Evolutionary conservation across 2,888 invertebrate genomes (phyloP), one percentile per base, ranked within the genome.

Genomic region (Crocallis elinguaria): DNA sequence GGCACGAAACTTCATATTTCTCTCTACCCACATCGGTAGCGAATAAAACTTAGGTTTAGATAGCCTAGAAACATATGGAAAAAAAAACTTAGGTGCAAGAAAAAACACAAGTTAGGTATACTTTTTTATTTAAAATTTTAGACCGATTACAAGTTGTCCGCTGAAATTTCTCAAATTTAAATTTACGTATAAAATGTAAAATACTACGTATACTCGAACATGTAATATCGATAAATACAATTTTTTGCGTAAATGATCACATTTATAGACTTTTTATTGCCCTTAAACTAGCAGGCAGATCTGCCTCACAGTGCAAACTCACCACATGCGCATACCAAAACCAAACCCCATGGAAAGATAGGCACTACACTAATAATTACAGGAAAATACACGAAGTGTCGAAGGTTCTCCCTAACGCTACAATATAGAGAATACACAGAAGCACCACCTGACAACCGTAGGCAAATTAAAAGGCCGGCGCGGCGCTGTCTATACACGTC

Each of bases 271-370:
- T 85, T 76, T 71, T 69, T 81, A 82, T 84, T 81, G 79, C 75
- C 74, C 77, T 83, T 86, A 86, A 71, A 61, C 81, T 86, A 86
- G 51, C 60, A 79, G 87, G 84, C 88, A 81, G 77, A 77, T 75
- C 68, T 66, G 62, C 64, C 69, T 79, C 78, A 41, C 56, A 82
- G 88, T 81, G 87, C 74, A 90, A 90, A 85, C 90, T 79, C 90
- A 90, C 90, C 90, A 90, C 90, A 90, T 90, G 88, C 89, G 70
- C 74, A 73, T 63, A 77, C 89, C 88, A 69, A 74, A 73, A 86
- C 88, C 88, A 68, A 79, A 73, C 79, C 89, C 85, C 65, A 57
- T 29, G 36, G 45, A 50, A 49, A 59, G 44, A 60, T 12, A 55
- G 32, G 39, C 42, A 38, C 44, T 55, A 60, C 13, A 37, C 23